Evolutionary conservation across 2,113 vertebrate species (phyloP).

Genomic region (Piaya cayana): DNA sequence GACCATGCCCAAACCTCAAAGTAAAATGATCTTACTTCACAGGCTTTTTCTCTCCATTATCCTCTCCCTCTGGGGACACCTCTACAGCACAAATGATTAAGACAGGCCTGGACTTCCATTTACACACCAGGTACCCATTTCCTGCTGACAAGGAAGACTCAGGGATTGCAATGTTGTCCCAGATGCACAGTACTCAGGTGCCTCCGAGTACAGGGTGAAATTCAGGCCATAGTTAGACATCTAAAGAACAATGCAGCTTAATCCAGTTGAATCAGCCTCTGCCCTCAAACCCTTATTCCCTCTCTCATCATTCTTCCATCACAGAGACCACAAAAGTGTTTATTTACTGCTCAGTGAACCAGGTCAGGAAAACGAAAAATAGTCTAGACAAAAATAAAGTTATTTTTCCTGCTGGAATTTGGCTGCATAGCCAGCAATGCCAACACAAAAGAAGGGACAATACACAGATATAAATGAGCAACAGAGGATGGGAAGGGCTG

Average conservation of each 20-base stretch:
- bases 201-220: not conserved
- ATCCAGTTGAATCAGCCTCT: not conserved
- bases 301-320: not conserved
- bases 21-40: not conserved
- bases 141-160: not conserved
- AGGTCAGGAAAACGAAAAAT: conserved; percentile 31
- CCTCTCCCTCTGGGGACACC: not conserved
- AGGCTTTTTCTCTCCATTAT: not conserved
- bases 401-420: conserved; percentile 55
- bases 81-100: not conserved
- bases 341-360: conserved; percentile 42
- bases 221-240: not conserved
- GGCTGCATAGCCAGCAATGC: conserved; percentile 17
- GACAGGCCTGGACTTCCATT: not conserved
- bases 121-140: not conserved
- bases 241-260: not conserved
- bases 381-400: conserved; percentile 24
- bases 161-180: not conserved
- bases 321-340: not conserved
- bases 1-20: not conserved
- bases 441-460: conserved; percentile 43
- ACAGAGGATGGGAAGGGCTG: not conserved
- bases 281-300: not conserved
- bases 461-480: conserved; percentile 15
- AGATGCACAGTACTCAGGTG: not conserved